Evolutionary conservation across 2,888 invertebrate genomes (phyloP).

Genomic region (Parthenolecanium corni): DNA sequence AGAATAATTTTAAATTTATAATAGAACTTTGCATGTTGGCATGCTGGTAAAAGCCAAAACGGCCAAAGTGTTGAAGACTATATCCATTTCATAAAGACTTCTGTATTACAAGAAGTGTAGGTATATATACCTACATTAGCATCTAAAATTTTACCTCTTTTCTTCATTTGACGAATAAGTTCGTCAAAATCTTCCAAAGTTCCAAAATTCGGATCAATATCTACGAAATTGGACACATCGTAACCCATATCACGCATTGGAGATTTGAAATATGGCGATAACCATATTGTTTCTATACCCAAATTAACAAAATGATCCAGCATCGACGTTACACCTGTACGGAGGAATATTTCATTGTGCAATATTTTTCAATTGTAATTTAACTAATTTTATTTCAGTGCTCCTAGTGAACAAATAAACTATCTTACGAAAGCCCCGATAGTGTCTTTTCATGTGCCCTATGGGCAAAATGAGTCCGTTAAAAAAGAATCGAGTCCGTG

Average conservation of each 20-base stretch:
- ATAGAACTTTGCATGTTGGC: too few species aligned
- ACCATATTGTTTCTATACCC: constrained; percentile 17
- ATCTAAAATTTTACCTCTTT: constrained; percentile 34
- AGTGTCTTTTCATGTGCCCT: too few species aligned
- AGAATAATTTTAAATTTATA: too few species aligned
- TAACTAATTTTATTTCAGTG: too few species aligned
- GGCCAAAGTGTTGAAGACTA: too few species aligned
- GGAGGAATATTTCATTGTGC: too few species aligned
- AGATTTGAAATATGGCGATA: constrained; percentile 20
- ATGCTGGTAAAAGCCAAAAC: too few species aligned
- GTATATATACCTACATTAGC: neutral
- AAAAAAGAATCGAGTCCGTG: too few species aligned
- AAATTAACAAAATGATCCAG: constrained; percentile 26
- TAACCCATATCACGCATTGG: constrained; percentile 34
- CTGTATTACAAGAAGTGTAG: neutral
- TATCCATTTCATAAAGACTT: neutral
- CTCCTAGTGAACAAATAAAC: neutral
- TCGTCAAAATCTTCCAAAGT: constrained; percentile 45
- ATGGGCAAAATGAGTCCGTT: too few species aligned
- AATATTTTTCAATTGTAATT: too few species aligned
- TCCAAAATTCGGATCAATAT: constrained; percentile 40
- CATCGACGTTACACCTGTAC: constrained; percentile 36
- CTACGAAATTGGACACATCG: constrained; percentile 11
- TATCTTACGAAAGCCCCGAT: neutral
- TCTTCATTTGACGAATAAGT: constrained; percentile 39